Evolutionary conservation across 2,888 invertebrate genomes (phyloP).

Genomic region (Meta bourneti): DNA sequence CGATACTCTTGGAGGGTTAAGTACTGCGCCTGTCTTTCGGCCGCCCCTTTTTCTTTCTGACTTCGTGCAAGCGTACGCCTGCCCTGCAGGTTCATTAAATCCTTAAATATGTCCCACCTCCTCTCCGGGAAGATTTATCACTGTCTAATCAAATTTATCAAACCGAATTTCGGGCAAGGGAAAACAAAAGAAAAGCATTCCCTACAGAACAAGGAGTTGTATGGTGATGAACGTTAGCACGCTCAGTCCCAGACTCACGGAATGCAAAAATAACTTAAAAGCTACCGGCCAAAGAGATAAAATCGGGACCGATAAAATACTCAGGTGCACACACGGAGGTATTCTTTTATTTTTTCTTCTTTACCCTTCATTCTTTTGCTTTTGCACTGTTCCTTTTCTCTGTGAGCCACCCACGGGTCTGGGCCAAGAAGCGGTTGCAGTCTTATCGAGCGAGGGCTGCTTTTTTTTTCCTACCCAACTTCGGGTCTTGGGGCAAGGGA

Average conservation of each 20-base stretch:
- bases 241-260: background rate
- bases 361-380: background rate
- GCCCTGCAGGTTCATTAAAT: slow-evolving; percentile 13
- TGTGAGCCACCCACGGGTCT: slow-evolving; percentile 21
- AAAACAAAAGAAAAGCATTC: slow-evolving; percentile 1
- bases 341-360: background rate
- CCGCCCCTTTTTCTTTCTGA: too few species aligned
- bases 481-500: background rate
- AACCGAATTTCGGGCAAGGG: background rate
- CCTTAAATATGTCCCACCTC: slow-evolving; percentile 25
- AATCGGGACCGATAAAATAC: slow-evolving; percentile 41
- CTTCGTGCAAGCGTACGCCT: too few species aligned
- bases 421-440: background rate
- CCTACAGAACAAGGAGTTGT: background rate
- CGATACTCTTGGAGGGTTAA: too few species aligned
- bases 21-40: too few species aligned
- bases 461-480: background rate
- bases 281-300: background rate
- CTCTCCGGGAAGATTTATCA: slow-evolving; percentile 22
- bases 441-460: background rate
- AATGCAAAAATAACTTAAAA: slow-evolving; percentile 28
- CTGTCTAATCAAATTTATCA: slow-evolving; percentile 21
- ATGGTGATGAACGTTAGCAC: background rate
- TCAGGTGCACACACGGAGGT: slow-evolving; percentile 13
- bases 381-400: background rate